A percentile compares a stretch with the other conserved stretches of the same genome.
phyloP scores from a whole-genome alignment of 2,113 vertebrate genomes.

The Rhineura floridana region DNA sequence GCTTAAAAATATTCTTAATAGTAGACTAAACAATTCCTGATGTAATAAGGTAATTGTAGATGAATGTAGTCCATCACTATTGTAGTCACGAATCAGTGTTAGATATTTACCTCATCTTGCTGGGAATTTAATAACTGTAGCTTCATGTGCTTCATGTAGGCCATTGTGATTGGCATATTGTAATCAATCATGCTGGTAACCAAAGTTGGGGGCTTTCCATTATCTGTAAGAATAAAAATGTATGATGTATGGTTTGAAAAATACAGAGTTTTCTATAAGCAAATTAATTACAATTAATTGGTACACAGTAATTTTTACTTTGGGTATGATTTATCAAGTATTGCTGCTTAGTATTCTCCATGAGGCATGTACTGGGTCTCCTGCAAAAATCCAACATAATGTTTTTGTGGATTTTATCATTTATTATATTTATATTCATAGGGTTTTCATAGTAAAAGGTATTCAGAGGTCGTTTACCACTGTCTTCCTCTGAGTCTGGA shows the following conservation, averaged over 20 bases:
- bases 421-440: not conserved
- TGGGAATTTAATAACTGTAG: conserved; percentile 83
- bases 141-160: conserved; percentile 89
- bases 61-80: not conserved
- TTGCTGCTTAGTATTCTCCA: not conserved
- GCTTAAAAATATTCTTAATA: not conserved
- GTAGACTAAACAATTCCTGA: not conserved
- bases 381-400: not conserved
- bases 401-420: not conserved
- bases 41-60: conserved; percentile 1
- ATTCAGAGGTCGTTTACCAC: no score
- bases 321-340: not conserved
- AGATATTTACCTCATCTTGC: conserved; percentile 82
- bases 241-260: conserved; percentile 15
- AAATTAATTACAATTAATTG: conserved; percentile 29
- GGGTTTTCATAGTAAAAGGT: no score
- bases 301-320: conserved; percentile 22
- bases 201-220: conserved; percentile 84
- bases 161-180: conserved; percentile 90
- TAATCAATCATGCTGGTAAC: conserved; percentile 89
- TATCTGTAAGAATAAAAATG: conserved; percentile 78
- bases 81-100: conserved; percentile 3
- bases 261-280: not conserved
- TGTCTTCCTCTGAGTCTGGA: no score
- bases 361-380: not conserved